Evolutionary conservation across 2,113 vertebrate genomes (phyloP), one percentile per base, ranked within the genome.

Genomic region (Limanda limanda): DNA sequence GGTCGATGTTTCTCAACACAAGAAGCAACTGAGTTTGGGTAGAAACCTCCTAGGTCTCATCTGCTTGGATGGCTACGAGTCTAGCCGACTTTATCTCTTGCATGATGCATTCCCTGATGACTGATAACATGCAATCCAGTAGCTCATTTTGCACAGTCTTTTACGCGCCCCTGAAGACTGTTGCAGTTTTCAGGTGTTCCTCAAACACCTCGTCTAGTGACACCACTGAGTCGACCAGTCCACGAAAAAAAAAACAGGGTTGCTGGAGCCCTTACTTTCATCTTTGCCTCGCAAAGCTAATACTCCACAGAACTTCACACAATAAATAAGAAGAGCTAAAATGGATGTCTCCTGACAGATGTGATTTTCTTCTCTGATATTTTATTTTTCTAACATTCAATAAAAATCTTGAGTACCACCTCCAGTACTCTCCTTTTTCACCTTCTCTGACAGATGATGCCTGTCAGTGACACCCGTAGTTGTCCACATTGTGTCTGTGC

Each of bases 191-290:
- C 1, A 45, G 9, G 61, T 63, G 37, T n/a, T 47, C 11, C 51
- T 45, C 78, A 57, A 76, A 82, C 60, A 63, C 18, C 27, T 24
- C 23, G 51, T 54, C 47, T 61, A 81, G n/a, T n/a, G n/a, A n/a
- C n/a, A n/a, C n/a, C n/a, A n/a, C n/a, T n/a, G n/a, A n/a, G n/a
- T n/a, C n/a, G n/a, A n/a, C 71, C 67, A 23, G 1, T 73, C 75
- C 71, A 20, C 52, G 54, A 52, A 84, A 72, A 25, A 75, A n/a
- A n/a, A n/a, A n/a, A n/a, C 62, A 4, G 61, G 62, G 35, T 84
- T 75, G 10, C 48, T 51, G 18, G 48, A 51, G 3, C 48, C 25
- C 25, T 27, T 3, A 27, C 25, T 27, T 27, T 27, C 25, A 27
- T 27, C 25, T 27, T 3, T 27, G 2, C 25, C 25, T 27, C 25